Evolutionary conservation across 2,888 invertebrate genomes (phyloP).

Genomic region (Pristionchus maxplancki): DNA sequence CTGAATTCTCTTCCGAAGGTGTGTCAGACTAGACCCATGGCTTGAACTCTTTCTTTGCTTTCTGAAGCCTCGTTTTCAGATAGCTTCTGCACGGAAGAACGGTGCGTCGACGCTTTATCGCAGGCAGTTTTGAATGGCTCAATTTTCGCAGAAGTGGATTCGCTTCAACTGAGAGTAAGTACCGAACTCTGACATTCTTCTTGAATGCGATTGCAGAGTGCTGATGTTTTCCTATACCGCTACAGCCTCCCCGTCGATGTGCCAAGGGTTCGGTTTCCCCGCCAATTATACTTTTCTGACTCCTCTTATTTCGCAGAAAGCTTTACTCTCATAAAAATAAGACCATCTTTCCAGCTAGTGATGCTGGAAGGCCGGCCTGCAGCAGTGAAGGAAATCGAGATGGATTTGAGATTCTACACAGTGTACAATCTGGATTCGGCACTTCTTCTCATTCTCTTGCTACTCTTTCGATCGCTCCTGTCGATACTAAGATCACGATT

Average conservation of each 20-base stretch:
- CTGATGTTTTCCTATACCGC: neutral
- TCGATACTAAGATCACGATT: neutral
- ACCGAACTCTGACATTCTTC: neutral
- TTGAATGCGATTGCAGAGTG: neutral
- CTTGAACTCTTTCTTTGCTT: too few species aligned
- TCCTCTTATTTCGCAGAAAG: too few species aligned
- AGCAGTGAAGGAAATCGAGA: neutral
- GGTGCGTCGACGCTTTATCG: neutral
- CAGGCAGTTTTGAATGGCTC: neutral
- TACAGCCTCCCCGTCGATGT: neutral
- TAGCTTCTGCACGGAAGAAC: neutral
- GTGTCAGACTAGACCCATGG: neutral
- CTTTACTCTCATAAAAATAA: too few species aligned
- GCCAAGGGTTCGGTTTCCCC: neutral
- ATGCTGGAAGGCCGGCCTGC: neutral
- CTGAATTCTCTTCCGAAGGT: neutral
- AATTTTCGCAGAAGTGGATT: neutral
- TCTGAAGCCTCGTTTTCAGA: too few species aligned
- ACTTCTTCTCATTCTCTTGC: neutral
- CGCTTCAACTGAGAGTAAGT: neutral
- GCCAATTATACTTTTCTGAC: too few species aligned
- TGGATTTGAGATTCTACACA: neutral
- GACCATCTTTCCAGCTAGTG: too few species aligned
- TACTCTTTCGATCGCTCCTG: neutral
- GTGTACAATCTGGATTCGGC: neutral